Conservation (phyloP, 2,888 invertebrate genomes). For the Leptopilina myrica region DNA sequence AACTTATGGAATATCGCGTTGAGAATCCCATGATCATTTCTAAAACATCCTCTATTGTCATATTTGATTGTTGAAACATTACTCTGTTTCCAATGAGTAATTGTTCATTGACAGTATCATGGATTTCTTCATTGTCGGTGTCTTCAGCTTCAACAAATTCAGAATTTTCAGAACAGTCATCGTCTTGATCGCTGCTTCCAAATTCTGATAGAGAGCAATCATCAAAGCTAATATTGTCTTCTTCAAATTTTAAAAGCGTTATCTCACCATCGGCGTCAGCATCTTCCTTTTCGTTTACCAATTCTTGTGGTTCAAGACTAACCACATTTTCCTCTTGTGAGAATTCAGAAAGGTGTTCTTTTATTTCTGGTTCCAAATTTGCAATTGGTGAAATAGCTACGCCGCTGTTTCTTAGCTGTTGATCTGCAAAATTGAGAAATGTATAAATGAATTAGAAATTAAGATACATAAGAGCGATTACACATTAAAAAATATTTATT, state of each 20-base stretch:
- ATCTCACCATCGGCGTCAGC: neutral
- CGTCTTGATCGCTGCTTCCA: neutral
- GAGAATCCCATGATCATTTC: conserved; percentile 34
- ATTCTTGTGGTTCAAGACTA: neutral
- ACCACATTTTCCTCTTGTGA: neutral
- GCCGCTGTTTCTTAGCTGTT: neutral
- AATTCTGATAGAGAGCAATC: neutral
- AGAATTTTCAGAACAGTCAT: conserved; percentile 5
- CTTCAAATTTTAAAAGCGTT: neutral
- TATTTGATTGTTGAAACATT: neutral
- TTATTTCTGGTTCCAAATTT: neutral
- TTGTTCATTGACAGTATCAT: neutral
- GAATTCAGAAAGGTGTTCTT: neutral
- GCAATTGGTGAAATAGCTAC: neutral
- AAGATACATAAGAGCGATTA: no score
- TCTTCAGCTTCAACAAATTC: neutral
- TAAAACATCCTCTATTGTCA: neutral
- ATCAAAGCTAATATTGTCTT: neutral
- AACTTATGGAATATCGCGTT: conserved; percentile 17
- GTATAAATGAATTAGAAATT: no score
- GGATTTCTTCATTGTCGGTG: neutral
- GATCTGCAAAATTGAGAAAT: neutral
- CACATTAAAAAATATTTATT: no score
- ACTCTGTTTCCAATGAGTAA: neutral
- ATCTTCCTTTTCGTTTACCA: neutral